Conservation (phyloP, 2,888 invertebrate species). For the Spodoptera exigua region DNA sequence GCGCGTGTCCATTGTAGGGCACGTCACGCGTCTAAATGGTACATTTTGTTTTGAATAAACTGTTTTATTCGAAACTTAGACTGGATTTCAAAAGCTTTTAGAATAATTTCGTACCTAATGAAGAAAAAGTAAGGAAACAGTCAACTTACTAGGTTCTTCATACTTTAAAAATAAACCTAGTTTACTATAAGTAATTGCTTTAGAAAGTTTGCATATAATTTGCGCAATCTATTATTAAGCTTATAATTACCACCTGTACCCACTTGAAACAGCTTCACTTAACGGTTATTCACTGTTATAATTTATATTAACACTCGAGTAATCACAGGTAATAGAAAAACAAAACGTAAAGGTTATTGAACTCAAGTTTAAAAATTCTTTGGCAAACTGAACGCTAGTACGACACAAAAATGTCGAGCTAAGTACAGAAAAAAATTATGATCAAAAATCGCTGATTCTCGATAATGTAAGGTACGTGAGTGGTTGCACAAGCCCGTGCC, state of each 20-base stretch:
- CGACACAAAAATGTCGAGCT: slow-evolving; percentile 2
- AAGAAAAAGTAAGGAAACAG: no score
- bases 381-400: slow-evolving; percentile 9
- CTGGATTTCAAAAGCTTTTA: no score
- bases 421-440: slow-evolving; percentile 24
- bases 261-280: slow-evolving; percentile 14
- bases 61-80: slow-evolving; percentile 20
- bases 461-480: slow-evolving; percentile 29
- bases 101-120: slow-evolving; percentile 5
- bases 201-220: slow-evolving; percentile 1
- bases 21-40: slow-evolving; percentile 56
- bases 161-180: no score
- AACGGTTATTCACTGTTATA: slow-evolving; percentile 25
- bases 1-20: slow-evolving; percentile 68
- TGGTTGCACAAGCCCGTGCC: slow-evolving; percentile 28
- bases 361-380: slow-evolving; percentile 8
- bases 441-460: slow-evolving; percentile 49
- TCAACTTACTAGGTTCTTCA: no score
- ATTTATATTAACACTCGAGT: slow-evolving; percentile 15
- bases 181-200: no score
- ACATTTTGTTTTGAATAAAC: slow-evolving; percentile 33
- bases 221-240: slow-evolving; percentile 6
- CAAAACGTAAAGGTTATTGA: slow-evolving; percentile 22
- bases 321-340: slow-evolving; percentile 8
- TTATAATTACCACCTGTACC: slow-evolving; percentile 6